These are phyloP conservation scores for Pandion haliaetus DNA, from an alignment of 2,113 vertebrate species.

Conservation along the genomic window DNA sequence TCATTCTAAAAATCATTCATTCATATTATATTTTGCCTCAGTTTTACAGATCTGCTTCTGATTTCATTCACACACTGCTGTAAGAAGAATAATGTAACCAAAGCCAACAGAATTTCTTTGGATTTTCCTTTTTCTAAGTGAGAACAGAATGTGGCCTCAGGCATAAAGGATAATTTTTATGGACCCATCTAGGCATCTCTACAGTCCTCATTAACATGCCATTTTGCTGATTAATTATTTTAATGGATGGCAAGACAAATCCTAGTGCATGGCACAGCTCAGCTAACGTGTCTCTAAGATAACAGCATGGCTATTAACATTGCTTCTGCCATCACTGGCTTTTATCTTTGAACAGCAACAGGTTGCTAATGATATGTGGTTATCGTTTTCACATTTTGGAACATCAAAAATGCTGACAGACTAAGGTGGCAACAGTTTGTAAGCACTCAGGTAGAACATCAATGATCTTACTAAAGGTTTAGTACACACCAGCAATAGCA, in stretches of 20 bases:
- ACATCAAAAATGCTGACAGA: constrained; percentile 53
- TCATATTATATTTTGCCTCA: not conserved
- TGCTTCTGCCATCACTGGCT: not conserved
- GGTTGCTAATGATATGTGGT: constrained; percentile 34
- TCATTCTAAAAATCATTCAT: not conserved
- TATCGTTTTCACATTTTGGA: constrained; percentile 42
- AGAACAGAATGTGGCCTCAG: not conserved
- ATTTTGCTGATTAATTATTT: constrained; percentile 19
- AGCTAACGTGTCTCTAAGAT: not conserved
- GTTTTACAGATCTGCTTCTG: not conserved
- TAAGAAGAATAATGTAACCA: fast-evolving
- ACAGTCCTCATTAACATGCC: not conserved
- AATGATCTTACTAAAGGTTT: constrained; percentile 28
- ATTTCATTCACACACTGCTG: not conserved
- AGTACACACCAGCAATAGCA: constrained; percentile 8
- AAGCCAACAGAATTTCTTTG: not conserved
- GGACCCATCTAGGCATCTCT: not conserved
- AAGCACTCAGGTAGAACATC: constrained; percentile 54
- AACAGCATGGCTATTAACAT: not conserved
- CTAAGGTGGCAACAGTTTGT: constrained; percentile 47
- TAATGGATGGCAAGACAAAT: not conserved
- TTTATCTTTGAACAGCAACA: constrained; percentile 45
- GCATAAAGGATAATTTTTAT: not conserved
- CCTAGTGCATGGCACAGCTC: not conserved
- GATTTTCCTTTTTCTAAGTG: not conserved